A percentile compares a stretch with the other conserved stretches of the same genome.
Evolutionary conservation across 64 coral and sea anemone genomes (phyloP).

Genomic region (Actinia equina): DNA sequence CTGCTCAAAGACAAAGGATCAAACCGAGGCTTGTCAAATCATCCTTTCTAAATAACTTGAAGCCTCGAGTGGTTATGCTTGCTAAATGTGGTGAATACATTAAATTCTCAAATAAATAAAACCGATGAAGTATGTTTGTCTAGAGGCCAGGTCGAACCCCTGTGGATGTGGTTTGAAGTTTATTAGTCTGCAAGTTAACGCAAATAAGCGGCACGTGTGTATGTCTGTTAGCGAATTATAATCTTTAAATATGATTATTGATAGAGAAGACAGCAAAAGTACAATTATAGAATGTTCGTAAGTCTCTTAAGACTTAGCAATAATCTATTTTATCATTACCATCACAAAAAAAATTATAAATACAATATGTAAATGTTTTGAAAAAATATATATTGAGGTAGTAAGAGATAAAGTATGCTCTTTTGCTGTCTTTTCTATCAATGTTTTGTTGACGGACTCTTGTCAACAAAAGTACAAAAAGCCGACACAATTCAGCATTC

Average conservation of each 20-base stretch:
- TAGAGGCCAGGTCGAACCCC: background rate
- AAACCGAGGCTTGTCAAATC: too few species aligned
- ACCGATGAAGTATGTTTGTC: too few species aligned
- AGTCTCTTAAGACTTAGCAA: background rate
- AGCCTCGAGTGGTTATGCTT: too few species aligned
- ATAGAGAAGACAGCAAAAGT: too few species aligned
- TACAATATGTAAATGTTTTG: background rate
- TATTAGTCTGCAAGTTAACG: background rate
- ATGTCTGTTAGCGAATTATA: background rate
- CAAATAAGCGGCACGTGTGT: background rate
- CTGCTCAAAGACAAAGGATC: too few species aligned
- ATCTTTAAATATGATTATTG: background rate
- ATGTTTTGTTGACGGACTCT: background rate
- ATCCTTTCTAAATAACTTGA: too few species aligned
- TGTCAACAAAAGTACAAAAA: background rate
- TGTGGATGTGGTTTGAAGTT: background rate
- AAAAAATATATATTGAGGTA: too few species aligned
- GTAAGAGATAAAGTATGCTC: too few species aligned
- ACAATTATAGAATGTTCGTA: too few species aligned
- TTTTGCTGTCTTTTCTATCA: too few species aligned
- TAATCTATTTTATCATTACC: background rate
- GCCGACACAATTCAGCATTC: background rate
- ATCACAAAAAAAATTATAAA: background rate
- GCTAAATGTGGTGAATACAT: too few species aligned
- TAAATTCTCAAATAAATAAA: too few species aligned